Evolutionary conservation across 1,140 invertebrate genomes (phyloP).

Genomic region (Zophobas morio): DNA sequence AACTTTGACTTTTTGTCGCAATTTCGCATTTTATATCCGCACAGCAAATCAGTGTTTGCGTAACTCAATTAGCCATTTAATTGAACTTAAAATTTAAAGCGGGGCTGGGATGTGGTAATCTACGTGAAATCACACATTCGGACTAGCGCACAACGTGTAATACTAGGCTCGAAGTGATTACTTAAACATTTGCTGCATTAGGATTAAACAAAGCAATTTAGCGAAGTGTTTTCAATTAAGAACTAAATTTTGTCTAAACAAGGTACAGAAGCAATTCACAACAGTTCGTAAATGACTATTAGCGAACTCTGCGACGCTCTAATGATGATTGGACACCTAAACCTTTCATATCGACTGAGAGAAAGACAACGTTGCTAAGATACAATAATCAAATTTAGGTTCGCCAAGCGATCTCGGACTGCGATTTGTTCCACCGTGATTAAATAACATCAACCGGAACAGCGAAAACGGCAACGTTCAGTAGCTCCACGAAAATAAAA

Average conservation of each 20-base stretch:
- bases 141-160: too few species aligned
- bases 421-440: constrained; percentile 19
- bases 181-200: constrained; percentile 1
- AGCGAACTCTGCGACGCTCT: constrained; percentile 15
- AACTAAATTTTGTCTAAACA: constrained; percentile 22
- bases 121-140: too few species aligned
- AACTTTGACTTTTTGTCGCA: too few species aligned
- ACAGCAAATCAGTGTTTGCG: too few species aligned
- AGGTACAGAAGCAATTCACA: constrained; percentile 13
- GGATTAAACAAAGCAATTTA: constrained; percentile 3
- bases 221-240: constrained; percentile 3
- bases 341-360: constrained; percentile 27
- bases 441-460: not conserved
- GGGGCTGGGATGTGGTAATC: too few species aligned
- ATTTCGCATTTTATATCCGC: too few species aligned
- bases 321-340: constrained; percentile 22
- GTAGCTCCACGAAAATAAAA: too few species aligned
- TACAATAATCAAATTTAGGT: constrained; percentile 37
- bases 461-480: too few species aligned
- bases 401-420: constrained; percentile 34
- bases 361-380: constrained; percentile 23
- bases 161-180: not conserved
- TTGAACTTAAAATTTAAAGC: too few species aligned
- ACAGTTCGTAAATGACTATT: constrained; percentile 23
- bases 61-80: too few species aligned